Conservation (phyloP, 2,113 vertebrate species). For the Ibidorhyncha struthersii region DNA sequence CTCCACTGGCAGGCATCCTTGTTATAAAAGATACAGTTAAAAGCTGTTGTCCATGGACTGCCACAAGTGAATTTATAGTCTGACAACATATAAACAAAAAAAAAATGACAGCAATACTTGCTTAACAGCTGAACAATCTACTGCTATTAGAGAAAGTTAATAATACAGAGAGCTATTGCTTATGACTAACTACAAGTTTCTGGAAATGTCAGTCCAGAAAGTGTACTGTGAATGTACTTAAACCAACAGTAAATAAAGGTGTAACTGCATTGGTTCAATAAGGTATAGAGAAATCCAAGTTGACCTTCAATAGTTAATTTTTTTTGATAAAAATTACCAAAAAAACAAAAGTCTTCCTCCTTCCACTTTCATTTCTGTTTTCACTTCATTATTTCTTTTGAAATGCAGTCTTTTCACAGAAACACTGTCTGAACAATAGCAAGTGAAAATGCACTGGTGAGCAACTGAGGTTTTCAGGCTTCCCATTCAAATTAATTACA, state of each 20-base stretch:
- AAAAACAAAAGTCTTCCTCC: neutral
- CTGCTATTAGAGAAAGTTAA: constrained; percentile 48
- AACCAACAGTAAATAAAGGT: constrained; percentile 2
- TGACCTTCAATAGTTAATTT: neutral
- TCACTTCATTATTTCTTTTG: neutral
- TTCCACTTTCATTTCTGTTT: neutral
- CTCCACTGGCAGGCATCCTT: neutral
- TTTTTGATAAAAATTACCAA: neutral
- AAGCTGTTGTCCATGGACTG: neutral
- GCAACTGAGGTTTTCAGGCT: neutral
- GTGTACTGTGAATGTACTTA: neutral
- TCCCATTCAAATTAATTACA: neutral
- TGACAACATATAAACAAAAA: neutral
- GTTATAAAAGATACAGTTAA: neutral
- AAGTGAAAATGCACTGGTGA: neutral
- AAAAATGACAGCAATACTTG: constrained; percentile 29
- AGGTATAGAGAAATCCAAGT: neutral
- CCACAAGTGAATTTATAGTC: neutral
- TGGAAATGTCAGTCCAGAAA: constrained; percentile 40
- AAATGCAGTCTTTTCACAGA: neutral
- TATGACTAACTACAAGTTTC: constrained; percentile 6
- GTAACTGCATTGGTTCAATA: neutral
- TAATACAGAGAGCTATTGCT: neutral
- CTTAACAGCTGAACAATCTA: constrained; percentile 11
- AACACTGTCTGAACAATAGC: neutral